phyloP scores from a whole-genome alignment of 2,113 vertebrate species.

The Ranitomeya imitator region DNA sequence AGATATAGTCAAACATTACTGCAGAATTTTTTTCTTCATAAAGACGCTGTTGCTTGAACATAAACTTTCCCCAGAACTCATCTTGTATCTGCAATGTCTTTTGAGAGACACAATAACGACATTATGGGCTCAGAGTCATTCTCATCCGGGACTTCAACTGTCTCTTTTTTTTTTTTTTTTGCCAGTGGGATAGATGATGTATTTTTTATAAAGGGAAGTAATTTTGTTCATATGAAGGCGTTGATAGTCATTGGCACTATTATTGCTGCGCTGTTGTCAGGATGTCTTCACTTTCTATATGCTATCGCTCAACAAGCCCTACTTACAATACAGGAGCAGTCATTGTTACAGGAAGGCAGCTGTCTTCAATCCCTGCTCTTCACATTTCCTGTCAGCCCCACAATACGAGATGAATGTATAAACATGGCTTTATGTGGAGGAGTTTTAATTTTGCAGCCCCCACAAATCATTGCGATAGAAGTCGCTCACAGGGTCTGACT shows the following conservation, averaged over 20 bases:
- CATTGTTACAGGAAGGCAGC: not conserved
- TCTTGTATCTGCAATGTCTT: not conserved
- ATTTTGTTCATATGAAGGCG: conserved; percentile 13
- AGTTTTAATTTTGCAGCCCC: not conserved
- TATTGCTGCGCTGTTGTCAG: conserved; percentile 4
- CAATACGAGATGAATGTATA: not conserved
- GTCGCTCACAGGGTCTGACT: not conserved
- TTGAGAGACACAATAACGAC: conserved; percentile 7
- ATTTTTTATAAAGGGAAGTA: conserved; percentile 13
- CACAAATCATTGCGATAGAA: not conserved
- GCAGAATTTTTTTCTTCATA: not conserved
- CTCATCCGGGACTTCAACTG: conserved; percentile 7
- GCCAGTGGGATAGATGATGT: conserved; percentile 5
- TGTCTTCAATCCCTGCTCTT: not conserved
- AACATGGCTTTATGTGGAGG: not conserved
- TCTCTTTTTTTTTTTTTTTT: not conserved
- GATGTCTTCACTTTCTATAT: conserved; percentile 1
- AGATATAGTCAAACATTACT: not conserved
- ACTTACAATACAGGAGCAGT: conserved; percentile 6
- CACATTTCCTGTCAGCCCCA: not conserved
- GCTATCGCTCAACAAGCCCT: not conserved
- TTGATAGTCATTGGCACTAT: conserved; percentile 3
- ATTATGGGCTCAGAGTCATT: not conserved
- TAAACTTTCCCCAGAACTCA: not conserved
- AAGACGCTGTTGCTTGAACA: not conserved